Evolutionary conservation across 2,888 invertebrate genomes (phyloP).

Genomic region (Amiota mariae): DNA sequence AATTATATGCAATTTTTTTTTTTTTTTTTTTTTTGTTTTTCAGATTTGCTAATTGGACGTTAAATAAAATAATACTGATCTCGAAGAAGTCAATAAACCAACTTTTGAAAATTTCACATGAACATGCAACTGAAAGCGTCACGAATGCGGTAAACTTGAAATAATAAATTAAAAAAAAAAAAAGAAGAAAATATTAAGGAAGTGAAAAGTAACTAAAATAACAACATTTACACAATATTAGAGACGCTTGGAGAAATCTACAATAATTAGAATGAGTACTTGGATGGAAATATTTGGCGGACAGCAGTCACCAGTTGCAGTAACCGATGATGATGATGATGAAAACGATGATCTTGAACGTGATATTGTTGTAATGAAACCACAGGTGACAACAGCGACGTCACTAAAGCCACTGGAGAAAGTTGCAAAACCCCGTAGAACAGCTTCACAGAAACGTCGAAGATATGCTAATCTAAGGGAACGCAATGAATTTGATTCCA

Average conservation of each 20-base stretch:
- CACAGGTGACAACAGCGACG: constrained; percentile 37
- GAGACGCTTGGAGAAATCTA: constrained; percentile 38
- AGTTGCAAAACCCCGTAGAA: not conserved
- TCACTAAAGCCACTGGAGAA: not conserved
- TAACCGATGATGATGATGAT: constrained; percentile 9
- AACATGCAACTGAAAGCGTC: constrained; percentile 23
- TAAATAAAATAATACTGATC: constrained; percentile 30
- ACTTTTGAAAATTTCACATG: not conserved
- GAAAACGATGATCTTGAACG: constrained; percentile 12
- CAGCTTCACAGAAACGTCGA: not conserved
- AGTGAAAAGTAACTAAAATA: constrained; percentile 40
- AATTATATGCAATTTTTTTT: constrained; percentile 57
- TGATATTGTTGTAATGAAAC: not conserved
- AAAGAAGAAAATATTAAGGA: constrained; percentile 10
- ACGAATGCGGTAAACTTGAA: not conserved
- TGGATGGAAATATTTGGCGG: constrained; percentile 41
- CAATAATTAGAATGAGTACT: constrained; percentile 37
- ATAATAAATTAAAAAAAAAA: no score
- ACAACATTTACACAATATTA: constrained; percentile 52
- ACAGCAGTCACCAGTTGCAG: constrained; percentile 33
- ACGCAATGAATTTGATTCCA: constrained; percentile 34
- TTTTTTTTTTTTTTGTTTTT: constrained; percentile 46
- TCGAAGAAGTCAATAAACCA: constrained; percentile 16
- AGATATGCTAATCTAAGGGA: not conserved
- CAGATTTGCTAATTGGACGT: constrained; percentile 51